Evolutionary conservation across 2,888 invertebrate genomes (phyloP).

Genomic region (Glaucopsyche alexis): DNA sequence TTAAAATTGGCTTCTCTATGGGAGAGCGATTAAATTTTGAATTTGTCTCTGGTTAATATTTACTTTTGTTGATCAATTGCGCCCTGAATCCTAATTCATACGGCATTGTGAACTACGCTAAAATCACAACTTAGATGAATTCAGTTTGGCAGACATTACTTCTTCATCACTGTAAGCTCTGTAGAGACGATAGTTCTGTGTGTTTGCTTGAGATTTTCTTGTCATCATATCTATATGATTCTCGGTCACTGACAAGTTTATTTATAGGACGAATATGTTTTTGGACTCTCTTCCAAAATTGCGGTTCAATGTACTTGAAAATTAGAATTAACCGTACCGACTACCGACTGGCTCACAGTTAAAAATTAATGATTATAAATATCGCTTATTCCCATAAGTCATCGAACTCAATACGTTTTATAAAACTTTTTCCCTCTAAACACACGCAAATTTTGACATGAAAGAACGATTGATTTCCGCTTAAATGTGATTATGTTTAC

Average conservation of each 20-base stretch:
- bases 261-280: slow-evolving; percentile 11
- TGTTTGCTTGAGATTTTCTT: slow-evolving; percentile 7
- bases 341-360: neutral
- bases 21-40: neutral
- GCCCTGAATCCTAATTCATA: no score
- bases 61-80: neutral
- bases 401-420: neutral
- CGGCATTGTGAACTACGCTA: neutral
- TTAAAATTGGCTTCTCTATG: neutral
- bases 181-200: neutral
- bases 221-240: slow-evolving; percentile 4
- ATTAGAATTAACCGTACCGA: neutral
- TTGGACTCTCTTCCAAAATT: slow-evolving; percentile 24
- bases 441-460: neutral
- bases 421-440: neutral
- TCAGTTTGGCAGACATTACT: neutral
- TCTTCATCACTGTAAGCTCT: neutral
- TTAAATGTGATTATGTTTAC: neutral
- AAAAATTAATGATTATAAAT: neutral
- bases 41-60: neutral
- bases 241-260: slow-evolving; percentile 18
- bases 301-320: slow-evolving; percentile 16
- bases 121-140: neutral
- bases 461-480: neutral
- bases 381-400: neutral